Evolutionary conservation across 2,113 vertebrate species (phyloP).

Genomic region (Clarias gariepinus): DNA sequence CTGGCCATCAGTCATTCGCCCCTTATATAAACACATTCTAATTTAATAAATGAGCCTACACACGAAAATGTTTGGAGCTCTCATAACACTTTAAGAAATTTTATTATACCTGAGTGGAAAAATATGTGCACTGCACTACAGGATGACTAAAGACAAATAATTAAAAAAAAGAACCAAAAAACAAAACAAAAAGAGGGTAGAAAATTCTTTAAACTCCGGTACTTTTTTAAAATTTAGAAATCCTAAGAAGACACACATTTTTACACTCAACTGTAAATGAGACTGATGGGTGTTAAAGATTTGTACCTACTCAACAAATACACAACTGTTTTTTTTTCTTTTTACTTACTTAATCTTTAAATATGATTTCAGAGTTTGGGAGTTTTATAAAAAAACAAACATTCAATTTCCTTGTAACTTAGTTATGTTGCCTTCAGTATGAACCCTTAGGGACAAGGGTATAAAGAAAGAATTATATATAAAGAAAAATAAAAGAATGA

Average conservation of each 20-base stretch:
- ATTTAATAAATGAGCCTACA: background rate
- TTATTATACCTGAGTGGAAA: background rate
- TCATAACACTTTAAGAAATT: background rate
- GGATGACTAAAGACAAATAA: background rate
- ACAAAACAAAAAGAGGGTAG: too few relatives aligned
- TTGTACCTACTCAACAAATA: too few relatives aligned
- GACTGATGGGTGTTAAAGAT: background rate
- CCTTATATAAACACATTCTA: background rate
- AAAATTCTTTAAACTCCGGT: too few relatives aligned
- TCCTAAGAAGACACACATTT: background rate
- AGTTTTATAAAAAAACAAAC: background rate
- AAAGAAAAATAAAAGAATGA: slow-evolving; percentile 44
- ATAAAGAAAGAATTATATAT: slow-evolving; percentile 54
- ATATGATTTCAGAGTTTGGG: background rate
- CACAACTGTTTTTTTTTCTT: too few relatives aligned
- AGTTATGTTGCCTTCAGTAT: slow-evolving; percentile 21
- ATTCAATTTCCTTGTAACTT: slow-evolving; percentile 13
- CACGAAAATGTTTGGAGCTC: background rate
- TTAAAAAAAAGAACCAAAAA: too few relatives aligned
- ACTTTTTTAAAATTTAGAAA: background rate
- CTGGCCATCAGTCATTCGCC: background rate
- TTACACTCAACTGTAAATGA: background rate
- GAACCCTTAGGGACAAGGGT: slow-evolving; percentile 34
- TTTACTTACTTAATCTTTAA: background rate
- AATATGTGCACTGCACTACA: background rate